Evolutionary conservation across 2,888 invertebrate species (phyloP), one percentile per base, ranked within the genome.

Genomic region (Leptopilina myrica): DNA sequence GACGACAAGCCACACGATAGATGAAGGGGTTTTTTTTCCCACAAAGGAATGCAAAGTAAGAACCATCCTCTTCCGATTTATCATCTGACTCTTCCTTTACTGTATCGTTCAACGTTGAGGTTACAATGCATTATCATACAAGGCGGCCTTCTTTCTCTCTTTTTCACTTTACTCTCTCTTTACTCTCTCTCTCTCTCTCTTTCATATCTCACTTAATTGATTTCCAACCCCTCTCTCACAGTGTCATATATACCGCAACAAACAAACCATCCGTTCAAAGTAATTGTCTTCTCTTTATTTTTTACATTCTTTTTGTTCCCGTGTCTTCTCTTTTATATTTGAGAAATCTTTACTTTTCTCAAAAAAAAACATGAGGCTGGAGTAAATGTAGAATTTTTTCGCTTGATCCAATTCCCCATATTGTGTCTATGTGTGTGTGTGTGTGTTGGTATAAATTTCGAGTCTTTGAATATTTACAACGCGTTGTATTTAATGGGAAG

Each of bases 41-140:
- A 91, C 91, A 91, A 91, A 91, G 90, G 91, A 91, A 91, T 91
- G 91, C 90, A 91, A 91, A 91, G 90, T 90, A 90, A 91, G 90
- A 91, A 91, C 88, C 88, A 86, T 80, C 82, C 79, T 81, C 79
- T 81, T 81, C 82, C 82, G 81, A 81, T 82, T 64, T 80, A 53
- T 80, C 84, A 81, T 79, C 80, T 80, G 81, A 79, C 84, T 87
- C 86, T 85, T 88, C 86, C 88, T 89, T 89, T 89, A 86, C 82
- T 82, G 85, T 86, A 88, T 87, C 87, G 84, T 81, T 81, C 79
- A 80, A 78, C 80, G 75, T 79, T 69, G 73, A 64, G 76, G 33
- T 73, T 56, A 73, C 73, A 73, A 76, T 64, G 79, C 81, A 82
- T 85, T 86, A 91, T 90, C 90, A 90, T 91, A 88, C 90, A 90